Evolutionary conservation across 1,140 invertebrate species (phyloP), one percentile per base, ranked within the genome.

Genomic region (Drosophila repleta): DNA sequence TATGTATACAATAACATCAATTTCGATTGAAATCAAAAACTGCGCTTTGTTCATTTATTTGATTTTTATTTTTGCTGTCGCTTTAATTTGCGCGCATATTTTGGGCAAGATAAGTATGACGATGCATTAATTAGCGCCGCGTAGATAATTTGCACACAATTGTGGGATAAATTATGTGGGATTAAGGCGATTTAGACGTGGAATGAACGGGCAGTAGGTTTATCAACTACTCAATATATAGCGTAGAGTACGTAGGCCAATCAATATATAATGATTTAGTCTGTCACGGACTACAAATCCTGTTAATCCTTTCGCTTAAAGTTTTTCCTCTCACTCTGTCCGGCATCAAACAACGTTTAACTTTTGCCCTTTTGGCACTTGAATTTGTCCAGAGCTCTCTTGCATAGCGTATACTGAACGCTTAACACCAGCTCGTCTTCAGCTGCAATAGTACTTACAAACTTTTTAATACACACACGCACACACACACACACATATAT

Each of bases 401-500:
- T 32, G n/a, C 29, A 26, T 46, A 45, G 35, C 17, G 53, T 58
- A 48, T 48, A 29, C 15, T 3, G 18, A 63, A 53, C 62, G 41
- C 43, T 56, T 48, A 26, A 49, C 65, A 62, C 56, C 41, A 62
- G 55, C 32, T 56, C 32, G 32, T 62, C 52, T 69, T 57, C 52
- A 57, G 29, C 56, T 51, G 29, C 45, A 63, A 57, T 62, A 68
- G 41, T 73, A 8, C 70, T 68, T 62, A 62, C 39, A 41, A 68
- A 68, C 51, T 71, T 65, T 70, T 52, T 35, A 51, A 74, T 58
- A 49, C 39, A 43, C 39, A 15, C 39, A 6, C 13, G 4, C 13
- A n/a, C 37, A 11, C 35, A 37, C 62, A 73, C 29, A 18, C 11
- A 17, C 13, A 39, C n/a, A 53, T 43, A 37, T n/a, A n/a, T n/a